These are phyloP conservation scores for Hirtodrosophila alboralis DNA, from an alignment of 2,888 invertebrate species.

Conservation along the genomic window DNA sequence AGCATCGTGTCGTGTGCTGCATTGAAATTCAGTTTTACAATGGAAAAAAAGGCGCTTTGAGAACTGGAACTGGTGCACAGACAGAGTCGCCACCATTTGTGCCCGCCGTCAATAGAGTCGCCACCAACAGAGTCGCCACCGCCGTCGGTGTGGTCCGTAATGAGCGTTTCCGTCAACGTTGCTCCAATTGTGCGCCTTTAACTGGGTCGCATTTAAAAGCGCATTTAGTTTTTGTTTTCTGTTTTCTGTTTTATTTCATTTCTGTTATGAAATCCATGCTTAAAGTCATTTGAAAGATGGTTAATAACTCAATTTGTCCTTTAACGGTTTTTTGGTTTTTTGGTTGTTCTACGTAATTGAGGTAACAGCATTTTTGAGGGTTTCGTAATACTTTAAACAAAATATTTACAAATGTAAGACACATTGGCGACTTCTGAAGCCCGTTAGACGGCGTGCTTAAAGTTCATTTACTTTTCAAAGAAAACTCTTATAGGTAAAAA, in stretches of 20 bases:
- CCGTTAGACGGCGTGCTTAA: constrained; percentile 60
- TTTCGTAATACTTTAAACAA: constrained; percentile 21
- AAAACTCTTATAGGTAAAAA: constrained; percentile 53
- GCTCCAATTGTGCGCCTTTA: constrained; percentile 32
- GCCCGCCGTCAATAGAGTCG: constrained; percentile 2
- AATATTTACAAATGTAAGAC: constrained; percentile 12
- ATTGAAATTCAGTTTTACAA: constrained; percentile 42
- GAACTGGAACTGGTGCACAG: constrained; percentile 34
- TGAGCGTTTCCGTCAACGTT: constrained; percentile 50
- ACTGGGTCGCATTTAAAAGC: constrained; percentile 49
- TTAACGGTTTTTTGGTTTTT: constrained; percentile 43
- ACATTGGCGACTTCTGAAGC: constrained; percentile 21
- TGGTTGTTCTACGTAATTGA: constrained; percentile 35
- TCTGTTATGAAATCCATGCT: constrained; percentile 22
- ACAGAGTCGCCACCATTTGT: constrained; percentile 43
- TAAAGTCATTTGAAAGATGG: constrained; percentile 20
- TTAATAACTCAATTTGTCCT: constrained; percentile 58
- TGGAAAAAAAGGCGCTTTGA: constrained; percentile 21
- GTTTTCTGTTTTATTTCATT: too few species aligned
- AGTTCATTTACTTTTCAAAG: constrained; percentile 73
- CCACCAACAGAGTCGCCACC: constrained; percentile 10
- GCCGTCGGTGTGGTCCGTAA: constrained; percentile 49
- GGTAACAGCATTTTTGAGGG: constrained; percentile 36
- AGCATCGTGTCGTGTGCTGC: constrained; percentile 22
- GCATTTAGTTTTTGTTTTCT: constrained; percentile 54